Base-by-base conservation (phyloP, 2,113 vertebrate species). In the Perccottus glenii region DNA sequence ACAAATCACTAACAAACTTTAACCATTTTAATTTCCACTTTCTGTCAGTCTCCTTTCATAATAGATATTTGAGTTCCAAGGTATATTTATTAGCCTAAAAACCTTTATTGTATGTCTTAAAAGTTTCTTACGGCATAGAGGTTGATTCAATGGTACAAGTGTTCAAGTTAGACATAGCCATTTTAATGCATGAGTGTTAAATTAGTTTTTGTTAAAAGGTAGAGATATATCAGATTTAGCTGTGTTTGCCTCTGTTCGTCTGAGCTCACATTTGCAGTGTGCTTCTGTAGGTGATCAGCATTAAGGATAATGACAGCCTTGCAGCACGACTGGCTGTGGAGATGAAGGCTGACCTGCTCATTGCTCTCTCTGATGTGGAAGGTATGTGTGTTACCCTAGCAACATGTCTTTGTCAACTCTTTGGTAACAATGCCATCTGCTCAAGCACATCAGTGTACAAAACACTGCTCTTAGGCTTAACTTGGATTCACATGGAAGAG, bases 261-360 rank as follows among this genome's bases (percentile, higher is more conserved):
- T 27, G 14, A 55, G 52, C 79, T 82, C 44, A 77, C 60, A 35
- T 59, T 51, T 57, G 56, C 50, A 47, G 9, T 61, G 38, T 42
- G 71, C 2, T 86, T 87, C 32, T 64, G 14, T 77, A 99, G 97
- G 95, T 98, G 68, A 99, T 99, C 81, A 99, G 96, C 49, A 95
- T 99, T 77, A 98, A 99, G 90, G 98, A 99, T 87, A 99, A 99
- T 0, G 98, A 99, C 88, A 99, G 96, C 71, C 90, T 99, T 83
- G 98, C 97, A 51, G 98, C 98, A 4, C 94, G 97, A 3, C 92
- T 99, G 56, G 97, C 96, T 0, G 98, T 99, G 44, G 98, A 99
- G 90, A 99, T 99, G 97, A 96, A 95, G 81, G 96, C 96, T 1
- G 95, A 99, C 88, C 94, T 99, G 75, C 91, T 99, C 73, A 96